Evolutionary conservation across 1,140 invertebrate genomes (phyloP), one percentile per base, ranked within the genome.

Genomic region (Littorina saxatilis): DNA sequence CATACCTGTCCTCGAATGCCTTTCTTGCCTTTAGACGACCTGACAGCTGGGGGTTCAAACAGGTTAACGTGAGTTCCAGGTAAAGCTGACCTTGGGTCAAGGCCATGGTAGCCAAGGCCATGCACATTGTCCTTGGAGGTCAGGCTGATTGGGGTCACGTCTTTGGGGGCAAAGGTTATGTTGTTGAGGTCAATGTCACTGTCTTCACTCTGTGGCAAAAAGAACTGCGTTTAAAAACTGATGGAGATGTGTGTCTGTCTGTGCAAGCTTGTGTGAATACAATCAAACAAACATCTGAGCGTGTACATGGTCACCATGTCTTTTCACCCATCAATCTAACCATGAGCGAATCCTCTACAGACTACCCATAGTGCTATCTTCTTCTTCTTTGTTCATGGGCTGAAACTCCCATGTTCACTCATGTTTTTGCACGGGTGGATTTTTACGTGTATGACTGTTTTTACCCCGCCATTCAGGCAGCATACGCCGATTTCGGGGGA

Each of bases 61-160:
- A 92, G 82, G 81, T 88, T 90, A 17, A 90, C 77, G 79, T 90
- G 91, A 32, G 85, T 83, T n/a, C 85, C 84, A 11, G 85, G 83
- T 4, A 92, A 82, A 3, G 89, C 89, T 32, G 83, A 75, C 27
- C 74, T 84, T 0, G 88, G 84, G 84, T 92, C 85, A 43, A 99
- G 91, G 0, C 97, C 97, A n/a, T 92, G 93, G 89, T 99, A 99
- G 1, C 98, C 98, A 61, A 99, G 94, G 0, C 94, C 94, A 91
- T 94, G 92, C 15, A 91, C 84, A 86, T 94, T 91, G 77, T 95
- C 94, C 92, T 99, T 99, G 39, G 95, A 94, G 47, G 94, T 93
- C 79, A 95, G 94, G 9, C 95, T 83, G 84, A 95, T 94, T 15
- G 95, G 94, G 81, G 95, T 94, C 23, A 90, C 87, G 72, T 98